phyloP scores from a whole-genome alignment of 1,140 invertebrate genomes.

The Sweltsa coloradensis region DNA sequence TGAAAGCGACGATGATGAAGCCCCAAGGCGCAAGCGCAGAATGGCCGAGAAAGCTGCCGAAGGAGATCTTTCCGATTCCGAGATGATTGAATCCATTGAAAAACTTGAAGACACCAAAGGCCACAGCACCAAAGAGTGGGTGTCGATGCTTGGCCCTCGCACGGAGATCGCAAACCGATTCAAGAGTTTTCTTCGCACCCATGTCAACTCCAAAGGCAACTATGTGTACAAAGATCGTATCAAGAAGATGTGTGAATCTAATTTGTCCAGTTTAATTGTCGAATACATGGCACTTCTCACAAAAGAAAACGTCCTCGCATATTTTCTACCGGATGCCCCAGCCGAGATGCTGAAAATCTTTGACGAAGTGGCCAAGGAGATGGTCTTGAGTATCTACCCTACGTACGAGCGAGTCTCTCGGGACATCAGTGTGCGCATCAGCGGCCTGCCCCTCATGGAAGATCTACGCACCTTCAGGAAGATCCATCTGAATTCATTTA shows the following conservation, averaged over 20 bases:
- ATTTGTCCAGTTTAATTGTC: slow-evolving; percentile 79
- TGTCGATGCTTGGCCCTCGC: slow-evolving; percentile 86
- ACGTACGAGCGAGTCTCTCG: slow-evolving; percentile 88
- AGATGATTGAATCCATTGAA: slow-evolving; percentile 93
- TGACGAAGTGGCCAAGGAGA: slow-evolving; percentile 88
- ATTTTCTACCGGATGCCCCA: slow-evolving; percentile 95
- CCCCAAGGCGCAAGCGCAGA: slow-evolving; percentile 60
- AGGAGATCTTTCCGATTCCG: slow-evolving; percentile 62
- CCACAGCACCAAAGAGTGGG: slow-evolving; percentile 87
- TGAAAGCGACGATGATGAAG: slow-evolving; percentile 62
- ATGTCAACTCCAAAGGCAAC: slow-evolving; percentile 73
- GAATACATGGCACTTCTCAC: slow-evolving; percentile 85
- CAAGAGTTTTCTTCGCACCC: slow-evolving; percentile 88
- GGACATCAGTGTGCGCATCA: slow-evolving; percentile 90
- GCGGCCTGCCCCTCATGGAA: slow-evolving; percentile 90
- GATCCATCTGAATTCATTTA: slow-evolving; percentile 89
- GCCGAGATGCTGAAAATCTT: slow-evolving; percentile 92
- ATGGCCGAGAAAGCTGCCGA: slow-evolving; percentile 75
- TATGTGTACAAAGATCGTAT: slow-evolving; percentile 91
- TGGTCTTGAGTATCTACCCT: slow-evolving; percentile 90
- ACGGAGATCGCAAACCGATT: slow-evolving; percentile 96
- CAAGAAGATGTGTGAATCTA: slow-evolving; percentile 87
- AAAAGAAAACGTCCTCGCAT: slow-evolving; percentile 83
- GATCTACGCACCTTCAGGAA: slow-evolving; percentile 91
- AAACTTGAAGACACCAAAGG: slow-evolving; percentile 95